A percentile compares a stretch with the other conserved stretches of the same genome.
Evolutionary conservation across 2,888 invertebrate species (phyloP).

Genomic region (Papilio demoleus): DNA sequence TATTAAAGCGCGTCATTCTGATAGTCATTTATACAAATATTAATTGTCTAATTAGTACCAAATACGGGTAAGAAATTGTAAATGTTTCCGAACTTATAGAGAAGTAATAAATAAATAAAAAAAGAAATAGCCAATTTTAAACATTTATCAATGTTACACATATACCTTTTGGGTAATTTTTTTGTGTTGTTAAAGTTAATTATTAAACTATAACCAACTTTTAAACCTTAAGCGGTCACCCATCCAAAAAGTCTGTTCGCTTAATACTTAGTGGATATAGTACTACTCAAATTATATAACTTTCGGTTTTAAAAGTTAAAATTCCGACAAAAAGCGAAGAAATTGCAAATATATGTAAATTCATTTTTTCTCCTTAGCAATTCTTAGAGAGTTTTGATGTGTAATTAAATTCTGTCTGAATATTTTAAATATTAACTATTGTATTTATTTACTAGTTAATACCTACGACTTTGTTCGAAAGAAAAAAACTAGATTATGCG

Average conservation of each 20-base stretch:
- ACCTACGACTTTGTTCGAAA: too few relatives aligned
- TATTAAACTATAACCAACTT: neutral
- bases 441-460: too few relatives aligned
- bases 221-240: neutral
- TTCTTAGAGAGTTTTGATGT: neutral
- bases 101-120: too few relatives aligned
- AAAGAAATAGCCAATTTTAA: too few relatives aligned
- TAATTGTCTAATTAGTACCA: too few relatives aligned
- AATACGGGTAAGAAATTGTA: too few relatives aligned
- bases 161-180: too few relatives aligned
- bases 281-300: neutral
- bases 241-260: neutral
- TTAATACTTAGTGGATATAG: neutral
- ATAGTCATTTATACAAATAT: too few relatives aligned
- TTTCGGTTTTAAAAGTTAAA: neutral
- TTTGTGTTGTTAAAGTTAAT: neutral
- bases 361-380: conserved; percentile 1
- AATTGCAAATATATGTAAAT: conserved; percentile 22
- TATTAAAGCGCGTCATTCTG: too few relatives aligned
- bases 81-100: too few relatives aligned
- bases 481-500: too few relatives aligned
- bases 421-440: conserved; percentile 4
- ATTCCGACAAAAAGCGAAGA: conserved; percentile 1
- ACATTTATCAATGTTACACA: too few relatives aligned
- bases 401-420: conserved; percentile 15